These are phyloP conservation scores for Scrobipalpa costella DNA, from an alignment of 2,888 invertebrate species.

Conservation along the genomic window DNA sequence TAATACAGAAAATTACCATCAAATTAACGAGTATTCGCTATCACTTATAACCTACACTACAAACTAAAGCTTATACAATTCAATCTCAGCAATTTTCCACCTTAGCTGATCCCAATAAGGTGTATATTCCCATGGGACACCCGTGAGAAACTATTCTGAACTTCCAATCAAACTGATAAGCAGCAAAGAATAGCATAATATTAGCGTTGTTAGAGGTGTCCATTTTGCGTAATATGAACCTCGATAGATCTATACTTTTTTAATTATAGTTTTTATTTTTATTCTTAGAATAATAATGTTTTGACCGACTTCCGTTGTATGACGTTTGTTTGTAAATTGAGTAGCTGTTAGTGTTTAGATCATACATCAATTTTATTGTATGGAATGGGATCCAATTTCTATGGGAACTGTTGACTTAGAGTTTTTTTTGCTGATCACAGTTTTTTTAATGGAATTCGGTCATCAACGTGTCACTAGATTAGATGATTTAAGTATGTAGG, in stretches of 20 bases:
- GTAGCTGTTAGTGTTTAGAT: neutral
- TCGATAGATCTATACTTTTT: neutral
- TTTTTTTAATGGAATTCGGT: neutral
- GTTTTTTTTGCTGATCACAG: neutral
- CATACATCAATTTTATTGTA: neutral
- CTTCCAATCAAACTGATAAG: constrained; percentile 50
- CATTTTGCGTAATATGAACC: constrained; percentile 48
- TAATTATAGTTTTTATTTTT: neutral
- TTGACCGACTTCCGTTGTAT: constrained; percentile 10
- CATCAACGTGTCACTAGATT: neutral
- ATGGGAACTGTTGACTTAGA: constrained; percentile 12
- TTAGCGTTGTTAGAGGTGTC: constrained; percentile 27
- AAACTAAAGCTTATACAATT: neutral
- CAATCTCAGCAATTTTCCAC: constrained; percentile 26
- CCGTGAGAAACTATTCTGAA: constrained; percentile 62
- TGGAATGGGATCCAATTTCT: neutral
- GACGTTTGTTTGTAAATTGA: neutral
- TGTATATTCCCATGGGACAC: constrained; percentile 34
- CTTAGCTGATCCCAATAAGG: constrained; percentile 29
- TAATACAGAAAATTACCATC: neutral
- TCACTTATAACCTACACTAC: neutral
- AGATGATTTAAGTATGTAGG: neutral
- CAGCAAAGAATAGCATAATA: constrained; percentile 18
- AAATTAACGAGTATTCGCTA: neutral
- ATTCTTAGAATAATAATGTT: constrained; percentile 17